Evolutionary conservation across 2,113 vertebrate species (phyloP).

Genomic region (Sclerurus mexicanus): DNA sequence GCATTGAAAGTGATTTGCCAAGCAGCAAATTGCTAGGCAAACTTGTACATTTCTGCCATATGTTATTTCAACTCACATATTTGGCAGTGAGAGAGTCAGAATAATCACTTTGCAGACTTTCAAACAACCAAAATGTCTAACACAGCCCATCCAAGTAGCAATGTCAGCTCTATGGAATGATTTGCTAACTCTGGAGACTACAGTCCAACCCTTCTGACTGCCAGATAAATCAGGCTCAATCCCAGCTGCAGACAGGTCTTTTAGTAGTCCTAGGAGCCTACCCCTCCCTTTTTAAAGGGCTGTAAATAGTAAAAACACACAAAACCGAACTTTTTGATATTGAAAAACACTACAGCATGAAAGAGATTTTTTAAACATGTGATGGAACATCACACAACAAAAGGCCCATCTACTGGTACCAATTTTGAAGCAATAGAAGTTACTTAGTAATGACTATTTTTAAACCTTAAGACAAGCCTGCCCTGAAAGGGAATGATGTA

Average conservation of each 20-base stretch:
- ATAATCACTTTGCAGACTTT: background rate
- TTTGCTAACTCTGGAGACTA: constrained; percentile 19
- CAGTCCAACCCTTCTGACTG: background rate
- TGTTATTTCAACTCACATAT: constrained; percentile 1
- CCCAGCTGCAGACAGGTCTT: constrained; percentile 39
- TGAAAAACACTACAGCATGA: background rate
- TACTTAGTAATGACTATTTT: background rate
- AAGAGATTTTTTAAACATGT: background rate
- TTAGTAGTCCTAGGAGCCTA: constrained; percentile 27
- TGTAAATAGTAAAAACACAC: constrained; percentile 37
- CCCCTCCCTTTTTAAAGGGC: constrained; percentile 27
- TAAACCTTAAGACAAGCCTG: background rate
- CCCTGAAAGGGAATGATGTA: background rate
- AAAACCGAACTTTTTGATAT: background rate
- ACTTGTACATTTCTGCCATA: background rate
- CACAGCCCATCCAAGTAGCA: background rate
- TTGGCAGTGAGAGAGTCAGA: background rate
- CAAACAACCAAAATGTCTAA: background rate
- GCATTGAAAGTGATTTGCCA: background rate
- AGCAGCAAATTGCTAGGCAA: background rate
- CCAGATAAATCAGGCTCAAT: constrained; percentile 45
- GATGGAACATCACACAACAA: background rate
- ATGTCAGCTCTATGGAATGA: constrained; percentile 22
- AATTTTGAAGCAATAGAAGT: background rate
- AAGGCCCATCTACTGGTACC: background rate